phyloP scores from a whole-genome alignment of 2,113 vertebrate genomes.

The Bufo gargarizans region DNA sequence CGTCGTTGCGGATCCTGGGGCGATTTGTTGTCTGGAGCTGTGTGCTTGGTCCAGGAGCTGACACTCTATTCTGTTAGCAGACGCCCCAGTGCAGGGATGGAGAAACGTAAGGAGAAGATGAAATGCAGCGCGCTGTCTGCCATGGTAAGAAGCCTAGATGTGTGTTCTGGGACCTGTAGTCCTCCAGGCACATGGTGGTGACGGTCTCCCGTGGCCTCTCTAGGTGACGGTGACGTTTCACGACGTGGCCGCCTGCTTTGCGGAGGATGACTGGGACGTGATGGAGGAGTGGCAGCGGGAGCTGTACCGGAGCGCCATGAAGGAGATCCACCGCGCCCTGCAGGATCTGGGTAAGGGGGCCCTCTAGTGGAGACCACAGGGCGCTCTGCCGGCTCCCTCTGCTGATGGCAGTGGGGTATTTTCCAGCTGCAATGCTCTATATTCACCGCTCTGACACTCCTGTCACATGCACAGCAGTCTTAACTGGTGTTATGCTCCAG shows the following conservation, averaged over 20 bases:
- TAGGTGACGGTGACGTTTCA: slow-evolving; percentile 38
- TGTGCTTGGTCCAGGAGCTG: not conserved
- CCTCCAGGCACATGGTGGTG: not conserved
- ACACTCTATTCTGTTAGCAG: not conserved
- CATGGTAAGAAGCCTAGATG: not conserved
- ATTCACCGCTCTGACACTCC: too few species aligned
- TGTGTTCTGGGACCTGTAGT: not conserved
- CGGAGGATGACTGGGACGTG: slow-evolving; percentile 32
- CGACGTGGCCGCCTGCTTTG: slow-evolving; percentile 38
- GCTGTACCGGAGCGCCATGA: slow-evolving; percentile 27
- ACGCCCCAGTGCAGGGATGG: not conserved
- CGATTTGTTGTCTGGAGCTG: too few species aligned
- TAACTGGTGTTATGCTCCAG: not conserved
- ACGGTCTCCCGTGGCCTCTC: not conserved
- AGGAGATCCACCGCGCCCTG: slow-evolving; percentile 13
- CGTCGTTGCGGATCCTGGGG: too few species aligned
- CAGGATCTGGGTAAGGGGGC: slow-evolving; percentile 23
- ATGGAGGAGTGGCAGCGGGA: slow-evolving; percentile 47
- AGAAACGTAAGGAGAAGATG: not conserved
- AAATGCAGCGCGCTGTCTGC: not conserved
- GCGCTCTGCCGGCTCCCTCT: not conserved
- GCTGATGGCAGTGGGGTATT: not conserved
- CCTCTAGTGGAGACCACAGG: not conserved
- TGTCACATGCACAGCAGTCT: not conserved
- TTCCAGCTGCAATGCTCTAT: too few species aligned